Base-by-base conservation (phyloP, 2,888 invertebrate genomes). In the Osedax frankpressi region DNA sequence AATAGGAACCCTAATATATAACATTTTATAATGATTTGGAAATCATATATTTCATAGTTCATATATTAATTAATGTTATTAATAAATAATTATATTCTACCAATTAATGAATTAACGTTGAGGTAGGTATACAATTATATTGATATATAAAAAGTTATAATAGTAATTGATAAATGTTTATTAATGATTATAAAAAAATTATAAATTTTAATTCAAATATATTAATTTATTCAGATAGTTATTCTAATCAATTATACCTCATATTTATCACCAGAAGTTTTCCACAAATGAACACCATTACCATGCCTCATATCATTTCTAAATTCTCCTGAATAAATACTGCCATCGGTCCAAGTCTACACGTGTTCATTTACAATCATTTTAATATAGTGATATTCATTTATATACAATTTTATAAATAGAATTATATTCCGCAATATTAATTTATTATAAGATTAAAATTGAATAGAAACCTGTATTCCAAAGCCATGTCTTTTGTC, bases 281-380 rank as follows among this genome's bases (percentile, higher is more conserved):
- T 74, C 83, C 83, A 84, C 19, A 76, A 75, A 19, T 83, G 80
- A 63, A 77, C 75, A 0, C 84, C 84, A 24, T 79, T 73, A 2
- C 84, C 84, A 75, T 83, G 82, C 59, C 83, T 72, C 74, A 81
- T 70, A 73, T 84, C 84, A 72, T 80, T 76, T 2, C 78, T 69
- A 78, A 83, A 84, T 2, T 79, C 78, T n/a, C 84, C 84, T 0
- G 80, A 77, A 76, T 83, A 84, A 25, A 68, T 69, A 75, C 81
- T 81, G 0, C 82, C 81, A 78, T 84, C 84, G 62, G 80, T 78
- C 83, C 83, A 84, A 27, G 76, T 65, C 74, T 84, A 83, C 11
- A 76, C 11, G 44, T 44, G 44, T 19, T 44, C 6, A 44, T 44
- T 11, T 44, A 44, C 19, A 44, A 44, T 44, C 6, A 19, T 11